Conservation (phyloP, 2,113 vertebrate species). For the Micronisus gabar region DNA sequence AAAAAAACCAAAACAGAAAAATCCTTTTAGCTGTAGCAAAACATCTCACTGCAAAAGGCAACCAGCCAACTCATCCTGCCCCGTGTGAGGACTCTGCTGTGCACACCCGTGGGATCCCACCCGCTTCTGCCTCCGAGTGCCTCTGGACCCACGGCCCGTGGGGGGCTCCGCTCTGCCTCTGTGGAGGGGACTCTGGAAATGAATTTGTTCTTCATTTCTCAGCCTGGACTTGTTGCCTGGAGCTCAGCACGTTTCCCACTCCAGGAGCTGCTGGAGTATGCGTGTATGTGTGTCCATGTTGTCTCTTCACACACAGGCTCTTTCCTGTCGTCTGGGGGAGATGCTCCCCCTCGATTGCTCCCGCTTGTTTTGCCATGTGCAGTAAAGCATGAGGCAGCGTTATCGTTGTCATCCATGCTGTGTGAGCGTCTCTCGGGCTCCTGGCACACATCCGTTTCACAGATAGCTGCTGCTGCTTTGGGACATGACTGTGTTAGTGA, state of each 20-base stretch:
- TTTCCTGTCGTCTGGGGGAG: not conserved
- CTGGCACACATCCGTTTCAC: not conserved
- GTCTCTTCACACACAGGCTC: not conserved
- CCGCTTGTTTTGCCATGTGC: fast-evolving
- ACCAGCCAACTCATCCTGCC: not conserved
- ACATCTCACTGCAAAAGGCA: not conserved
- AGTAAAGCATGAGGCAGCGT: not conserved
- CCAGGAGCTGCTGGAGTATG: not conserved
- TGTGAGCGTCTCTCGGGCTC: fast-evolving
- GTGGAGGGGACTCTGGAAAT: not conserved
- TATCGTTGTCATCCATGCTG: fast-evolving
- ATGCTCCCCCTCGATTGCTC: not conserved
- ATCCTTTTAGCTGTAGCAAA: not conserved
- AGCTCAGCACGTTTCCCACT: not conserved
- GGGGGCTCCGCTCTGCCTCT: not conserved
- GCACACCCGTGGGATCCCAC: not conserved
- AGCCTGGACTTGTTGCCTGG: not conserved
- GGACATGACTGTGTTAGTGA: not conserved
- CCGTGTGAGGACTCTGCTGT: fast-evolving
- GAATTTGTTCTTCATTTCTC: not conserved
- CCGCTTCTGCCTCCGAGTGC: not conserved
- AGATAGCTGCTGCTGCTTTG: not conserved
- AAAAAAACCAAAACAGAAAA: not conserved
- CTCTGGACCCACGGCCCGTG: fast-evolving
- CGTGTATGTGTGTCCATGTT: fast-evolving